Conservation (phyloP, 2,797 vertebrate species). For the Clarias platycephalus region DNA sequence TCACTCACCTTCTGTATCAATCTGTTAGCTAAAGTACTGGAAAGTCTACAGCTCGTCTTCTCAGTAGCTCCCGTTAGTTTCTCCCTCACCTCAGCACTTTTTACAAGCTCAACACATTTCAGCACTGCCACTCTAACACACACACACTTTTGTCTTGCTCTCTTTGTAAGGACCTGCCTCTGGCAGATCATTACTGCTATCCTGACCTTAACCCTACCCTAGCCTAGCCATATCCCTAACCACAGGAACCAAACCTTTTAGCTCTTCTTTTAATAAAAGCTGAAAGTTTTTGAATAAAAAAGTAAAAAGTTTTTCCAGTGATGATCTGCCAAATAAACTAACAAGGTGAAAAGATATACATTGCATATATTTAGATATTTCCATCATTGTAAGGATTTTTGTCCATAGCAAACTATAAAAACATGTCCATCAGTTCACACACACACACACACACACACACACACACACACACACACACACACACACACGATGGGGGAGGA, state of each 20-base stretch:
- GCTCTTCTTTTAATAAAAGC: background rate
- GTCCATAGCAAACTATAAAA: background rate
- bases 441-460: too few species aligned
- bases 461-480: background rate
- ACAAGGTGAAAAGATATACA: background rate
- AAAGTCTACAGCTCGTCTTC: too few species aligned
- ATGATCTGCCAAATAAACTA: background rate
- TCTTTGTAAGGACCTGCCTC: background rate
- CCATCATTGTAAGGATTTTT: background rate
- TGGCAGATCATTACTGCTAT: background rate
- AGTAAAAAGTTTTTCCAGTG: background rate
- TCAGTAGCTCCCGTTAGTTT: constrained; percentile 2
- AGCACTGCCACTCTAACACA: background rate
- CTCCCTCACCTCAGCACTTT: background rate
- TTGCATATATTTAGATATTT: background rate
- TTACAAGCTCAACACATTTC: background rate
- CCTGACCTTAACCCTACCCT: background rate
- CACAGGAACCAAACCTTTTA: background rate
- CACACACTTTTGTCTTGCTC: background rate
- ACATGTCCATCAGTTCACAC: background rate
- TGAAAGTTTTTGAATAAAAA: background rate
- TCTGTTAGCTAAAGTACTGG: background rate
- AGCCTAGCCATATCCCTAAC: background rate
- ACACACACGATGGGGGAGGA: background rate
- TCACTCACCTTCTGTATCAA: background rate